Evolutionary conservation across 2,888 invertebrate species (phyloP).

Genomic region (Cataglyphis altisquamis): DNA sequence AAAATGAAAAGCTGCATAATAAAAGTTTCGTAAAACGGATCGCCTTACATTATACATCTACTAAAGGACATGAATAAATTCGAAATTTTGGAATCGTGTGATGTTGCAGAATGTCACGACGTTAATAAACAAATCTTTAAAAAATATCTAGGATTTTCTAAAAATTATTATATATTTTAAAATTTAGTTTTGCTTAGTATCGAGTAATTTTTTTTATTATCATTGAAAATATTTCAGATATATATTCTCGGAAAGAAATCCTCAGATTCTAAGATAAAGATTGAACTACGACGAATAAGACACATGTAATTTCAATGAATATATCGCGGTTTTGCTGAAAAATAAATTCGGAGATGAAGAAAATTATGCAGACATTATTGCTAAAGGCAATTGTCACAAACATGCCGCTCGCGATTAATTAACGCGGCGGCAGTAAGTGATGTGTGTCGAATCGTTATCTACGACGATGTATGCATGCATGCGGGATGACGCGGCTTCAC

Average conservation of each 20-base stretch:
- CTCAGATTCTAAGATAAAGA: neutral
- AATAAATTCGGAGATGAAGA: neutral
- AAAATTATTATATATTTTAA: constrained; percentile 11
- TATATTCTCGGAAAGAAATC: neutral
- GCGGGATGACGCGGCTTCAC: constrained; percentile 45
- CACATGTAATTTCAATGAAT: neutral
- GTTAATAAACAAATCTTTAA: constrained; percentile 3
- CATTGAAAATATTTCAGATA: neutral
- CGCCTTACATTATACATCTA: neutral
- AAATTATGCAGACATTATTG: neutral
- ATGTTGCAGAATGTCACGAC: neutral
- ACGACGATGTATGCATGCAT: neutral
- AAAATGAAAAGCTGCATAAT: neutral
- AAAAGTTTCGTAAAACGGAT: neutral
- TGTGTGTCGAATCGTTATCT: constrained; percentile 52
- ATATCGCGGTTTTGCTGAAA: neutral
- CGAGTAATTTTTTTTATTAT: neutral
- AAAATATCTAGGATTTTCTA: neutral
- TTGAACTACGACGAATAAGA: neutral
- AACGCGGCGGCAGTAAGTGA: constrained; percentile 48
- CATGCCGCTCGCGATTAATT: constrained; percentile 58
- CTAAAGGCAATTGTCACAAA: neutral
- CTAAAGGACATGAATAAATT: neutral
- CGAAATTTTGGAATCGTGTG: neutral
- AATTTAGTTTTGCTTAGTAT: neutral